Percentiles rank a stretch among this genome's conserved stretches.
These are phyloP conservation scores for Cylas formicarius DNA, from an alignment of 1,140 invertebrate species.

Conservation along the genomic window DNA sequence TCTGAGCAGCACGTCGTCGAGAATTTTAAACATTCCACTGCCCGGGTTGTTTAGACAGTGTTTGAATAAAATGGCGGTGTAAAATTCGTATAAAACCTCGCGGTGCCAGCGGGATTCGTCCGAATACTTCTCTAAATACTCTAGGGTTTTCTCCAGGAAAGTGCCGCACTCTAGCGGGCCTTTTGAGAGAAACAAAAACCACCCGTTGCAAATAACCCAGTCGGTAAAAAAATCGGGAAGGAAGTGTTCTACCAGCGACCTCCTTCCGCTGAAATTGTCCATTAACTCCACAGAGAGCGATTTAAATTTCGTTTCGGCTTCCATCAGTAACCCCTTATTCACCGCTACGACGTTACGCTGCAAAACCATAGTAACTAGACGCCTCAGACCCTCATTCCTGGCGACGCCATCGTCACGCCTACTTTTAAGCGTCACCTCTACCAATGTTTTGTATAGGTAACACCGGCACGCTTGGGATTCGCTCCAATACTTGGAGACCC, in stretches of 20 bases:
- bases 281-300: conserved; percentile 33
- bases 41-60: conserved; percentile 27
- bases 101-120: conserved; percentile 30
- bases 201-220: conserved; percentile 49
- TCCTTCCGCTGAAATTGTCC: conserved; percentile 10
- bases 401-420: neutral
- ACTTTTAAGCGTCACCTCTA: conserved; percentile 13
- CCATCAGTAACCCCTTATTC: conserved; percentile 24
- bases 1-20: conserved; percentile 34
- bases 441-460: conserved; percentile 23
- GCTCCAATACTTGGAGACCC: conserved; percentile 11
- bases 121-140: conserved; percentile 22
- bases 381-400: conserved; percentile 25
- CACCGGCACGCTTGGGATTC: conserved; percentile 23
- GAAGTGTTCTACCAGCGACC: conserved; percentile 38
- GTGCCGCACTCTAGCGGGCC: conserved; percentile 31
- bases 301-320: conserved; percentile 33
- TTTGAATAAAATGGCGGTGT: conserved; percentile 43
- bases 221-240: conserved; percentile 48
- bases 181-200: conserved; percentile 44
- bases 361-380: conserved; percentile 28
- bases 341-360: conserved; percentile 19
- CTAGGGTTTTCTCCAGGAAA: conserved; percentile 38
- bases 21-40: conserved; percentile 27
- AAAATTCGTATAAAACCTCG: conserved; percentile 46